A percentile compares a stretch with the other conserved stretches of the same genome.
Evolutionary conservation across 2,888 invertebrate genomes (phyloP).

Genomic region (Drosophila antonietae): DNA sequence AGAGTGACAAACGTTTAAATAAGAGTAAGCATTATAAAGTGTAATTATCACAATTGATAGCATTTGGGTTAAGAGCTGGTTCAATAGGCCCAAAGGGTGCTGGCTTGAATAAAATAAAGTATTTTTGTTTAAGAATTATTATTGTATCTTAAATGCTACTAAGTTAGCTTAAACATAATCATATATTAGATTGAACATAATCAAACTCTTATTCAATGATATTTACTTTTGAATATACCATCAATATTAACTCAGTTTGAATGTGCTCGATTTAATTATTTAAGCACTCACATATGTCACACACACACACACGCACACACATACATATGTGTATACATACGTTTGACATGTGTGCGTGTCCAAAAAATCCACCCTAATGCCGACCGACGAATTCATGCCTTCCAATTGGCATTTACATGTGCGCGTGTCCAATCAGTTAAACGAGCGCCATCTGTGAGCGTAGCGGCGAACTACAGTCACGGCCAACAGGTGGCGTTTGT

Average conservation of each 20-base stretch:
- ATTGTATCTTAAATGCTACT: neutral
- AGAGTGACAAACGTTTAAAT: too few relatives aligned
- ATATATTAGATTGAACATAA: neutral
- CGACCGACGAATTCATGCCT: slow-evolving; percentile 46
- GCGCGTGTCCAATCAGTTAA: slow-evolving; percentile 70
- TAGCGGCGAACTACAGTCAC: slow-evolving; percentile 35
- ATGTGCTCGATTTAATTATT: neutral
- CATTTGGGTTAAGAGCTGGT: too few relatives aligned
- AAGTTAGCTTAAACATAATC: neutral
- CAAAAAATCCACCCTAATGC: slow-evolving; percentile 64
- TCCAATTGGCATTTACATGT: slow-evolving; percentile 78
- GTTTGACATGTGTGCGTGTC: slow-evolving; percentile 31
- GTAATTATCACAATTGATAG: neutral
- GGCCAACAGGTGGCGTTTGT: slow-evolving; percentile 65
- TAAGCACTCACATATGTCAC: neutral
- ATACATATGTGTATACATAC: slow-evolving; percentile 17
- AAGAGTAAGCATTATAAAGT: too few relatives aligned
- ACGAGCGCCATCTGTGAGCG: slow-evolving; percentile 63
- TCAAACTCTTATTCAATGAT: neutral
- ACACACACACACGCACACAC: neutral
- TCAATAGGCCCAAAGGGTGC: too few relatives aligned
- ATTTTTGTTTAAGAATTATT: too few relatives aligned
- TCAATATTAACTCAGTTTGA: neutral
- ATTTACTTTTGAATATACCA: neutral
- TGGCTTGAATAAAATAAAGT: too few relatives aligned